Conservation (phyloP, 2,113 vertebrate species). For the Trachemys scripta region DNA sequence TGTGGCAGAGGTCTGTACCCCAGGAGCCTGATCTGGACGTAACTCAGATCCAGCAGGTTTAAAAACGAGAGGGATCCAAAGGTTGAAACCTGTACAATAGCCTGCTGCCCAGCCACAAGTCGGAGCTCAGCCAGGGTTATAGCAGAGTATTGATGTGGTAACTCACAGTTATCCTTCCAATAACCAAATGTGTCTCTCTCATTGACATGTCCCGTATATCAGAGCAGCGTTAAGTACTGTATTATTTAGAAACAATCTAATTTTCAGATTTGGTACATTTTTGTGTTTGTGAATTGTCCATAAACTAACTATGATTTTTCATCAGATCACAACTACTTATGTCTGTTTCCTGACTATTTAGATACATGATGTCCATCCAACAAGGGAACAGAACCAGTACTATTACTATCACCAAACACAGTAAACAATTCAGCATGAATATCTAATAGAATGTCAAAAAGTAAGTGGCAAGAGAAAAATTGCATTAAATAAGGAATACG, state of each 20-base stretch:
- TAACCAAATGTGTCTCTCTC: not conserved
- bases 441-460: not conserved
- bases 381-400: not conserved
- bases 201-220: not conserved
- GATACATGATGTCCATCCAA: not conserved
- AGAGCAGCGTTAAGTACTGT: not conserved
- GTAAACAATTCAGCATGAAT: not conserved
- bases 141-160: not conserved
- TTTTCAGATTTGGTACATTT: not conserved
- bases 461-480: not conserved
- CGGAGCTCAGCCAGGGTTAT: not conserved
- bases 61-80: not conserved
- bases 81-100: not conserved
- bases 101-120: not conserved
- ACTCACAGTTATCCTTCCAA: too few relatives aligned
- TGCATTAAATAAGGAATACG: not conserved
- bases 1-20: not conserved
- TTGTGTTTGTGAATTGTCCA: not conserved
- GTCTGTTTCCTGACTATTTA: not conserved
- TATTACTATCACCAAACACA: not conserved
- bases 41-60: not conserved
- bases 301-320: not conserved
- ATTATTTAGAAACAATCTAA: not conserved
- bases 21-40: not conserved
- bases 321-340: not conserved